Evolutionary conservation across 2,888 invertebrate species (phyloP).

Genomic region (Drosophila rubida): DNA sequence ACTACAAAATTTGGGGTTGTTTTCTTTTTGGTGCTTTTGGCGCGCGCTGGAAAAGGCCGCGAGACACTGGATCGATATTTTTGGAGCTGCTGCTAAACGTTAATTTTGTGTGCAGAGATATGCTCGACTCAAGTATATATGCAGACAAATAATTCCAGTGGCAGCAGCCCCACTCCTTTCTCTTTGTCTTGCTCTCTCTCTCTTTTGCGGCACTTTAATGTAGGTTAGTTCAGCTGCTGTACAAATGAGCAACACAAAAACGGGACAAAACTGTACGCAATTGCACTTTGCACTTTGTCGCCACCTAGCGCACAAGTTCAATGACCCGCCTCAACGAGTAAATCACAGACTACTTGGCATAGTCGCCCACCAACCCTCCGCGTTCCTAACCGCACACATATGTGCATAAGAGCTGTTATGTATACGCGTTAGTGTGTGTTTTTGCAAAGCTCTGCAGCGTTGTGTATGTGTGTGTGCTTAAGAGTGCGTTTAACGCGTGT

Average conservation of each 20-base stretch:
- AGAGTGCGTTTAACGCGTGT: slow-evolving; percentile 9
- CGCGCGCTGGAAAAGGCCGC: slow-evolving; percentile 60
- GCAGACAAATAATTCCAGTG: slow-evolving; percentile 38
- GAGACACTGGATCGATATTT: slow-evolving; percentile 70
- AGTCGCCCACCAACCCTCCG: slow-evolving; percentile 41
- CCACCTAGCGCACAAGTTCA: slow-evolving; percentile 73
- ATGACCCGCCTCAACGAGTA: slow-evolving; percentile 74
- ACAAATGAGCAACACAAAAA: slow-evolving; percentile 19
- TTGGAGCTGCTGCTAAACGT: slow-evolving; percentile 38
- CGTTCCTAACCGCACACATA: not conserved
- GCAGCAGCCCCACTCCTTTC: slow-evolving; percentile 3
- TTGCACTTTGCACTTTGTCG: slow-evolving; percentile 70
- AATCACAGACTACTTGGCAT: slow-evolving; percentile 75
- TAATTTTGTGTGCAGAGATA: slow-evolving; percentile 9
- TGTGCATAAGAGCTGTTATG: slow-evolving; percentile 66
- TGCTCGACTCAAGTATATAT: not conserved
- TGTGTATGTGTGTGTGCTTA: slow-evolving; percentile 4
- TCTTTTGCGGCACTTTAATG: slow-evolving; percentile 56
- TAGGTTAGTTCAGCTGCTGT: slow-evolving; percentile 66
- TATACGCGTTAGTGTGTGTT: slow-evolving; percentile 40
- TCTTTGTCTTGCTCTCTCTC: not conserved
- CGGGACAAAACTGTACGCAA: slow-evolving; percentile 50
- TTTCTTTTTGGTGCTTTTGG: slow-evolving; percentile 57
- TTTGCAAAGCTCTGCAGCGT: slow-evolving; percentile 40
- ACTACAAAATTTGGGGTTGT: slow-evolving; percentile 41